A percentile compares a stretch with the other conserved stretches of the same genome.
phyloP scores from a whole-genome alignment of 2,888 invertebrate species.

The Drosophila dives region DNA sequence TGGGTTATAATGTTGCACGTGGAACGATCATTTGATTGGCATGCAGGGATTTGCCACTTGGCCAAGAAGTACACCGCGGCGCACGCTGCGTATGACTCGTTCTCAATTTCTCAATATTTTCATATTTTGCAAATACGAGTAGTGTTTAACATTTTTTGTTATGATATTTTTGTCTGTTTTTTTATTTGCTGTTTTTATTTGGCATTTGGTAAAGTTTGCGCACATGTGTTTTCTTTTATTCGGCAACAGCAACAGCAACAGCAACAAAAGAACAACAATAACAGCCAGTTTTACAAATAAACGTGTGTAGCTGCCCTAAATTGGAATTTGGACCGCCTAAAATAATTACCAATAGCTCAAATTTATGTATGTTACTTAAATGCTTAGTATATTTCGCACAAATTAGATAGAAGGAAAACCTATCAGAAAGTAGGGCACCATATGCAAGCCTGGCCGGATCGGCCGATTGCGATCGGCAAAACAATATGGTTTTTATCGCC shows the following conservation, averaged over 20 bases:
- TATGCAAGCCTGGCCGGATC: slow-evolving; percentile 64
- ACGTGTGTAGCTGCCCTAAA: slow-evolving; percentile 75
- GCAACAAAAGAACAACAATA: slow-evolving; percentile 26
- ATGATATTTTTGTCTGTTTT: slow-evolving; percentile 6
- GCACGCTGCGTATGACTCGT: slow-evolving; percentile 61
- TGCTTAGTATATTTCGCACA: slow-evolving; percentile 37
- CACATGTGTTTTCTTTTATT: slow-evolving; percentile 74
- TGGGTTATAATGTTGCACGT: not conserved
- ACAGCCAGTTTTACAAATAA: slow-evolving; percentile 69
- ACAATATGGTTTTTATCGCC: slow-evolving; percentile 80
- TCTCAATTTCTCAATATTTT: slow-evolving; percentile 1
- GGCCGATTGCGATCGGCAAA: slow-evolving; percentile 25
- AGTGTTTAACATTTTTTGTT: slow-evolving; percentile 21
- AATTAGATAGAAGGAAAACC: slow-evolving; percentile 23
- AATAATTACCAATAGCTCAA: slow-evolving; percentile 28
- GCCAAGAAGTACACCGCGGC: slow-evolving; percentile 18
- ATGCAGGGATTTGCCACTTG: slow-evolving; percentile 10
- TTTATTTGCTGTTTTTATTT: slow-evolving; percentile 13
- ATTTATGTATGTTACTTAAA: slow-evolving; percentile 51
- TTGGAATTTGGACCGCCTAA: slow-evolving; percentile 36
- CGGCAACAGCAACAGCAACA: slow-evolving; percentile 32
- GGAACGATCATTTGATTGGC: not conserved
- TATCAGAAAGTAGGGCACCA: slow-evolving; percentile 69
- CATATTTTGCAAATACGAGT: slow-evolving; percentile 21
- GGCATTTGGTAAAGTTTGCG: slow-evolving; percentile 64